Evolutionary conservation across 1,140 invertebrate genomes (phyloP).

Genomic region (Gryllus bimaculatus): DNA sequence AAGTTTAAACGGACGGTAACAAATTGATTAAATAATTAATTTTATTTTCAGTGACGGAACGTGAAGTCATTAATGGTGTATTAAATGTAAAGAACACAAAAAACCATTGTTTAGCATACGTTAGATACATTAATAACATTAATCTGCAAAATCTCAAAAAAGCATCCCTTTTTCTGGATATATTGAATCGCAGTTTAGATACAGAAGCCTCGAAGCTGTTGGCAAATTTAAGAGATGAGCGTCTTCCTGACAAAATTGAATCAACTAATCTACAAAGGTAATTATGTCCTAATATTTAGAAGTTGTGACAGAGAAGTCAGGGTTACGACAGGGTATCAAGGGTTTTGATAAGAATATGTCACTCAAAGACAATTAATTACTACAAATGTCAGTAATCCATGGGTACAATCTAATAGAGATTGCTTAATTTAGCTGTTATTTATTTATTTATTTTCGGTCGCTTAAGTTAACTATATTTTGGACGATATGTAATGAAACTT

Average conservation of each 20-base stretch:
- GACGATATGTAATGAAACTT: too few species aligned
- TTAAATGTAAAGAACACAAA: constrained; percentile 90
- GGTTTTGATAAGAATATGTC: too few species aligned
- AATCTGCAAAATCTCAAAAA: constrained; percentile 91
- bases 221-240: constrained; percentile 78
- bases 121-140: constrained; percentile 95
- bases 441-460: too few species aligned
- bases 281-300: constrained; percentile 13
- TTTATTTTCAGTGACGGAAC: constrained; percentile 72
- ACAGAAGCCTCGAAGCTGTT: constrained; percentile 86
- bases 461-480: too few species aligned
- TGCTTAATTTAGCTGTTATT: too few species aligned
- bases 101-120: constrained; percentile 92
- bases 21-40: not conserved
- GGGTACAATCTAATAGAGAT: too few species aligned
- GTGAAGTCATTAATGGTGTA: constrained; percentile 93
- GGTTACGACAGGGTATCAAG: too few species aligned
- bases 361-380: too few species aligned
- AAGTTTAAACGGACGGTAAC: not conserved
- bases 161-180: constrained; percentile 90
- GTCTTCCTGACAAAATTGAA: constrained; percentile 79
- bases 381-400: too few species aligned
- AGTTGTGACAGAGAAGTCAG: too few species aligned
- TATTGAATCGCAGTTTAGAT: constrained; percentile 85
- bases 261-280: constrained; percentile 79